Conservation (phyloP, 2,888 invertebrate species). For the Cryptocheilus praepositus region DNA sequence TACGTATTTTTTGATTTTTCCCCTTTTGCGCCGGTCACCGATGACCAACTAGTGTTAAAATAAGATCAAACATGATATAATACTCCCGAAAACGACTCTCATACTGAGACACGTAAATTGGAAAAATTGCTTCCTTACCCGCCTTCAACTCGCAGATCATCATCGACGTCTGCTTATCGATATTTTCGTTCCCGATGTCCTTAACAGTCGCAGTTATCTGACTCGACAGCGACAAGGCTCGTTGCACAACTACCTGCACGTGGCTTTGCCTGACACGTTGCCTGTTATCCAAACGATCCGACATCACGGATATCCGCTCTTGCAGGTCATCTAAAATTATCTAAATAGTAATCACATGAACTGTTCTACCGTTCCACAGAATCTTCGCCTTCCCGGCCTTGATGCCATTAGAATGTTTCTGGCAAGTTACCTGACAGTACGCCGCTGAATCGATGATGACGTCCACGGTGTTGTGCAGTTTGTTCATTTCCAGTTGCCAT, state of each 20-base stretch:
- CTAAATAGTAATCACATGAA: conserved; percentile 44
- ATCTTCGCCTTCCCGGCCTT: neutral
- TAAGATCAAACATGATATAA: no score
- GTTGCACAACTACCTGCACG: conserved; percentile 65
- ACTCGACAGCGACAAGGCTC: conserved; percentile 63
- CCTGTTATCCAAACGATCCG: conserved; percentile 66
- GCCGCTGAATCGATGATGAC: conserved; percentile 83
- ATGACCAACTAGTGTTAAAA: no score
- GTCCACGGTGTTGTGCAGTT: conserved; percentile 79
- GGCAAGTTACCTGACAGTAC: conserved; percentile 79
- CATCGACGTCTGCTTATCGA: conserved; percentile 68
- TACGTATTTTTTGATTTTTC: no score
- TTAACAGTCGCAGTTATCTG: conserved; percentile 67
- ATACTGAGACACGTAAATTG: no score
- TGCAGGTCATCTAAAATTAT: conserved; percentile 70
- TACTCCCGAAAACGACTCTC: no score
- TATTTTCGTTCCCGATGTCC: conserved; percentile 67
- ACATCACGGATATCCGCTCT: conserved; percentile 62
- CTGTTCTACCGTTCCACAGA: neutral
- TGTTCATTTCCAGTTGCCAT: conserved; percentile 79
- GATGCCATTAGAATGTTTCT: neutral
- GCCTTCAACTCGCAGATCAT: conserved; percentile 70
- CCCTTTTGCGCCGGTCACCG: no score
- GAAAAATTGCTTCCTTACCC: conserved; percentile 56
- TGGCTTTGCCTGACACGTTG: conserved; percentile 63